Percentiles rank a stretch among this genome's conserved stretches.
These are phyloP conservation scores for Coturnix japonica DNA, from an alignment of 2,113 vertebrate genomes.

Conservation along the genomic window DNA sequence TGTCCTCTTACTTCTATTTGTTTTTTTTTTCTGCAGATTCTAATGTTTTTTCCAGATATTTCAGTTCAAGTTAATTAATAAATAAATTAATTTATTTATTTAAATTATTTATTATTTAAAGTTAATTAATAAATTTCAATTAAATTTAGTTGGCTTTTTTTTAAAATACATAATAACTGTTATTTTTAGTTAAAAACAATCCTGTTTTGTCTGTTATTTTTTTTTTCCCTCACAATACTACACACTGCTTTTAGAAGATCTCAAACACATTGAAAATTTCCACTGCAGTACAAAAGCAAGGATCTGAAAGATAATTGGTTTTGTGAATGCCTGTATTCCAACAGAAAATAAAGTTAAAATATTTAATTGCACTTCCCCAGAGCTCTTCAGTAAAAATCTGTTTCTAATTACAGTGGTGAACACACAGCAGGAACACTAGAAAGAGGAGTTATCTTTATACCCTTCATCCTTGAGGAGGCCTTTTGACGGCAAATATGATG, in stretches of 20 bases:
- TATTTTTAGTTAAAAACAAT: neutral
- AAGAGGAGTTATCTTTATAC: slow-evolving; percentile 54
- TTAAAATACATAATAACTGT: neutral
- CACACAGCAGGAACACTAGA: slow-evolving; percentile 24
- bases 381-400: slow-evolving; percentile 36
- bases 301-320: slow-evolving; percentile 59
- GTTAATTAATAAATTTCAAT: no score
- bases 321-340: slow-evolving; percentile 65
- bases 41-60: neutral
- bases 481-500: slow-evolving; percentile 44
- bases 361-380: slow-evolving; percentile 55
- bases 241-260: neutral
- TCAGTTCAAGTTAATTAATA: neutral
- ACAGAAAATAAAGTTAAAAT: slow-evolving; percentile 47
- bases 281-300: neutral
- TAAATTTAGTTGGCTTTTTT: no score
- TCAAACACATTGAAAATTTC: slow-evolving; percentile 37
- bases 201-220: neutral
- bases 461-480: slow-evolving; percentile 38
- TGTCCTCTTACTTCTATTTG: neutral
- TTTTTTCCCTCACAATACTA: neutral
- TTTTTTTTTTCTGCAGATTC: neutral
- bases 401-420: slow-evolving; percentile 47
- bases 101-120: no score
- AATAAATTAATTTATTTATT: no score